A percentile compares a stretch with the other conserved stretches of the same genome.
phyloP scores from a whole-genome alignment of 2,113 vertebrate species.

The Chlamydotis undulata region DNA sequence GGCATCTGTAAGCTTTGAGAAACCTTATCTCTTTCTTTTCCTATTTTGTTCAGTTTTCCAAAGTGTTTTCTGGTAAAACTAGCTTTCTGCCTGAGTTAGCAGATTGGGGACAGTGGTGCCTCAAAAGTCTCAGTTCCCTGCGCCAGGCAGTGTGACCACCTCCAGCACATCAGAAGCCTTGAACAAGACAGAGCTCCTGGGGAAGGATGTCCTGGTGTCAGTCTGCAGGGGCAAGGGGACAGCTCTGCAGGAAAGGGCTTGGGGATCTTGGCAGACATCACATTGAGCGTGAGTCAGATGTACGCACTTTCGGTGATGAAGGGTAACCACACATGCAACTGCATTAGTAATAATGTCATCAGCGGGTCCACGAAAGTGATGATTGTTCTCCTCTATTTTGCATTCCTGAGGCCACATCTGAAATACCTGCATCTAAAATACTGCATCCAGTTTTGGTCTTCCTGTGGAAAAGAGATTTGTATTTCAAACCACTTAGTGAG shows the following conservation, averaged over 20 bases:
- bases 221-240: background rate
- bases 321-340: background rate
- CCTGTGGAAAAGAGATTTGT: background rate
- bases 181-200: background rate
- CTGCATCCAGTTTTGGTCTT: background rate
- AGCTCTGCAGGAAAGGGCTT: background rate
- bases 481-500: background rate
- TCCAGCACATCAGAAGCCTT: background rate
- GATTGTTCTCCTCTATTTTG: background rate
- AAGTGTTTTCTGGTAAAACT: background rate
- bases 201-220: background rate
- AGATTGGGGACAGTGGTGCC: background rate
- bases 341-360: background rate
- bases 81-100: background rate
- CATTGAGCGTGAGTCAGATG: background rate
- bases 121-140: background rate
- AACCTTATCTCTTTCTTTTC: background rate
- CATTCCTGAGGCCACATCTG: background rate
- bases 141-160: background rate
- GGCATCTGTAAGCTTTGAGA: background rate
- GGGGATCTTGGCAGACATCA: background rate
- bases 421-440: background rate
- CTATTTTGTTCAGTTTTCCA: background rate
- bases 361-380: background rate
- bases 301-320: background rate